phyloP scores from a whole-genome alignment of 30 jellyfish, hydroid and myxozoan species.

The Hydractinia symbiolongicarpus region DNA sequence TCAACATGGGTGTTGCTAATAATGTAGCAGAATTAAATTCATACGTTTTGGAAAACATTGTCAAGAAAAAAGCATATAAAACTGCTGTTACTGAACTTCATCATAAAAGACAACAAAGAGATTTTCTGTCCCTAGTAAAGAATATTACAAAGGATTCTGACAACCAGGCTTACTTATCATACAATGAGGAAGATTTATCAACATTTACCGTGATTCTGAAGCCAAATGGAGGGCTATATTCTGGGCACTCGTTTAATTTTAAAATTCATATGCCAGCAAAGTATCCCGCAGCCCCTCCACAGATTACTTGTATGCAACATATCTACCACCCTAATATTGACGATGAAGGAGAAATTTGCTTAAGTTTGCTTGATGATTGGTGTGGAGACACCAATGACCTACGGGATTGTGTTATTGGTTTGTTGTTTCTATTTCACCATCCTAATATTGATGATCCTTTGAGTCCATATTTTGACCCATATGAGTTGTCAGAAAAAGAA shows the following conservation, averaged over 20 bases:
- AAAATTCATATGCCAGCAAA: slow-evolving; percentile 40
- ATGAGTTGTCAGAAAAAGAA: slow-evolving; percentile 48
- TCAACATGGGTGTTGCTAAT: background rate
- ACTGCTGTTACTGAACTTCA: background rate
- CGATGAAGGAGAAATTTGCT: slow-evolving; percentile 84
- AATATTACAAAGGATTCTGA: background rate
- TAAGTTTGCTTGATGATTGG: slow-evolving; percentile 89
- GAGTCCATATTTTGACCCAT: slow-evolving; percentile 89
- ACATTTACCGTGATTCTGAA: slow-evolving; percentile 32
- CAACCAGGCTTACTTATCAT: slow-evolving; percentile 14
- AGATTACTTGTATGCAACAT: slow-evolving; percentile 46
- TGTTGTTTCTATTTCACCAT: slow-evolving; percentile 57
- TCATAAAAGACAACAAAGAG: slow-evolving; percentile 7
- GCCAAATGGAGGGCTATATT: slow-evolving; percentile 77
- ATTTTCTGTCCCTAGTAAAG: slow-evolving; percentile 8
- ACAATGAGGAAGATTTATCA: background rate
- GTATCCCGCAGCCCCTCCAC: slow-evolving; percentile 73
- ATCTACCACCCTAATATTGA: slow-evolving; percentile 93
- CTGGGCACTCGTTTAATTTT: slow-evolving; percentile 61
- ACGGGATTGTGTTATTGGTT: slow-evolving; percentile 64
- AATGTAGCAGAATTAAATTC: slow-evolving; percentile 5
- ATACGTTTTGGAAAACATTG: slow-evolving; percentile 2
- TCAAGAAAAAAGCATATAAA: background rate
- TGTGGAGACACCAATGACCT: slow-evolving; percentile 41
- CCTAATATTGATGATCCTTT: slow-evolving; percentile 90